Percentiles rank a stretch among this genome's conserved stretches.
These are phyloP conservation scores for Masnerella sp. DNA, from an alignment of 2,888 invertebrate species.

Conservation along the genomic window DNA sequence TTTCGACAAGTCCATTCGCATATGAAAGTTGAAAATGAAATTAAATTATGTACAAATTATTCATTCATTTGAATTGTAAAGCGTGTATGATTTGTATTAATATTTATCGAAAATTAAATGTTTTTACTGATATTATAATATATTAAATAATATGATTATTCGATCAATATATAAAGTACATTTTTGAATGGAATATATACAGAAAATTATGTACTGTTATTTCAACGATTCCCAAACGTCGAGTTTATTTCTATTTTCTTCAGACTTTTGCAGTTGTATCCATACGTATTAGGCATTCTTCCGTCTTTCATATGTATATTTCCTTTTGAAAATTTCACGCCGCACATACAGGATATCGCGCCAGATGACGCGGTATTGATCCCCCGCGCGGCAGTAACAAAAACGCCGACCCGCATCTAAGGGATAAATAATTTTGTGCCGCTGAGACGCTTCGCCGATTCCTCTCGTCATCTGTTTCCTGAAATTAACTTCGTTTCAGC, in stretches of 20 bases:
- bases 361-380: conserved; percentile 62
- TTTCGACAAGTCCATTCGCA: no score
- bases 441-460: conserved; percentile 49
- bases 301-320: conserved; percentile 12
- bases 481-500: conserved; percentile 4
- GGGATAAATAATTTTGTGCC: conserved; percentile 64
- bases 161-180: no score
- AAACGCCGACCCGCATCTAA: conserved; percentile 56
- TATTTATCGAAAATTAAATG: no score
- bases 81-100: no score
- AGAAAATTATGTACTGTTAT: no score
- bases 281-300: conserved; percentile 20
- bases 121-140: no score
- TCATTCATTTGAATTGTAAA: no score
- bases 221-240: no score
- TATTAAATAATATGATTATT: no score
- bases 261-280: conserved; percentile 2
- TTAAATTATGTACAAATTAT: no score
- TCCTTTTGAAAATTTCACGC: conserved; percentile 33
- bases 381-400: conserved; percentile 47
- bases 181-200: no score
- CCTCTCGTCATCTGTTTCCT: conserved; percentile 29
- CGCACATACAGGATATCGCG: conserved; percentile 40
- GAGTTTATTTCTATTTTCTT: neutral
- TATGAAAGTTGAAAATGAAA: no score